phyloP scores from a whole-genome alignment of 2,888 invertebrate genomes.

The Pherbina coryleti region DNA sequence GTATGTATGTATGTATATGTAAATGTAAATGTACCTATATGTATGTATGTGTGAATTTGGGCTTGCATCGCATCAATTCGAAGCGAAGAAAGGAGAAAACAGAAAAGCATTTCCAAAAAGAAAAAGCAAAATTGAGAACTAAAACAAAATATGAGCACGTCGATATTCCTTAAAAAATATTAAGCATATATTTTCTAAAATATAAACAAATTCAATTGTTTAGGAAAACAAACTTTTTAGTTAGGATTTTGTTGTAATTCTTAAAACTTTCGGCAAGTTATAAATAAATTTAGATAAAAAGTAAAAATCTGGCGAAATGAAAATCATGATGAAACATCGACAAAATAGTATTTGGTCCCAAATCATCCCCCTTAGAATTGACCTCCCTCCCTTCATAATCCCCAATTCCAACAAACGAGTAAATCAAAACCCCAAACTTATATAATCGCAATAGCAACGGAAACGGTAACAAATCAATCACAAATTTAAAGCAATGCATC shows the following conservation, averaged over 20 bases:
- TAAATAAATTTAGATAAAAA: slow-evolving; percentile 10
- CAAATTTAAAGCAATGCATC: slow-evolving; percentile 50
- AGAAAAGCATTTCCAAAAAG: slow-evolving; percentile 23
- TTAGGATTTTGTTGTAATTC: slow-evolving; percentile 33
- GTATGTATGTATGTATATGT: slow-evolving; percentile 48
- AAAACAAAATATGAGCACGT: slow-evolving; percentile 59
- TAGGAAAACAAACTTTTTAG: slow-evolving; percentile 29
- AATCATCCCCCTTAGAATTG: not conserved
- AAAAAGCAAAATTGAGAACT: slow-evolving; percentile 48
- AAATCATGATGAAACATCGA: slow-evolving; percentile 1
- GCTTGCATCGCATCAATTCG: slow-evolving; percentile 42
- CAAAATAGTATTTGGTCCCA: not conserved
- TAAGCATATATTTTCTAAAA: slow-evolving; percentile 36
- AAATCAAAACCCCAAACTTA: not conserved
- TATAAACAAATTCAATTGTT: slow-evolving; percentile 38
- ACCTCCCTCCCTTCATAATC: not conserved
- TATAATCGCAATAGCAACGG: slow-evolving; percentile 9
- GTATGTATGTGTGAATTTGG: slow-evolving; percentile 38
- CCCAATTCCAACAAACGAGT: not conserved
- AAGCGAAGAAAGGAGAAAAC: not conserved
- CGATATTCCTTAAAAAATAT: slow-evolving; percentile 59
- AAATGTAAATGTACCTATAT: slow-evolving; percentile 47
- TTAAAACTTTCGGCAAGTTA: slow-evolving; percentile 24
- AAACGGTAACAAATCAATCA: slow-evolving; percentile 35
- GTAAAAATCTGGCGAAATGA: not conserved